Evolutionary conservation across 2,113 vertebrate genomes (phyloP).

Genomic region (Odontophorus gujanensis): DNA sequence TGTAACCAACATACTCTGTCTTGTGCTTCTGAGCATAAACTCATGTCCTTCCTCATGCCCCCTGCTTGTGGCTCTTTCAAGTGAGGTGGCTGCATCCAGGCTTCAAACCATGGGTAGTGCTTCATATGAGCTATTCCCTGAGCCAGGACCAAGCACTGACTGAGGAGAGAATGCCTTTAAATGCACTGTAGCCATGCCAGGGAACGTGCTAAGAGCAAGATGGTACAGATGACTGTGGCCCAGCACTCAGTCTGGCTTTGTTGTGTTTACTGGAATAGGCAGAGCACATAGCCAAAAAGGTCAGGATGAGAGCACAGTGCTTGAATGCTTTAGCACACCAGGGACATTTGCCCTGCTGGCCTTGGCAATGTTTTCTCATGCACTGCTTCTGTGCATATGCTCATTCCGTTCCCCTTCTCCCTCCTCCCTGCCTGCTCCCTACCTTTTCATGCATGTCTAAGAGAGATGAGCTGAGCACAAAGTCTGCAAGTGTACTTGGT

Average conservation of each 20-base stretch:
- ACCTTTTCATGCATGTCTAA: neutral
- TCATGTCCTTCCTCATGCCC: neutral
- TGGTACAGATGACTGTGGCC: neutral
- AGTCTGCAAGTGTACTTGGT: neutral
- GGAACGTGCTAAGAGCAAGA: neutral
- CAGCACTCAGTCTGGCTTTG: neutral
- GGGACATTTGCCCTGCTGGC: conserved; percentile 29
- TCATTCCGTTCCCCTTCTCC: neutral
- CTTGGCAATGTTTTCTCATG: conserved; percentile 39
- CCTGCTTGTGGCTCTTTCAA: neutral
- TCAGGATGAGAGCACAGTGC: conserved; percentile 21
- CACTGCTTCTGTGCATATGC: neutral
- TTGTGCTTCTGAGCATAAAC: neutral
- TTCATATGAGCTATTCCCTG: neutral
- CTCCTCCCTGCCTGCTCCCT: neutral
- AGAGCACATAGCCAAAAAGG: neutral
- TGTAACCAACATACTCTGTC: neutral
- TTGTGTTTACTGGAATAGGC: conserved; percentile 26
- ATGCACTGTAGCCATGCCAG: neutral
- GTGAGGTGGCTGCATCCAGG: neutral
- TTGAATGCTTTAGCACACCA: conserved; percentile 4
- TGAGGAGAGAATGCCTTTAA: neutral
- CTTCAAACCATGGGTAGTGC: neutral
- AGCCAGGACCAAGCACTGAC: neutral
- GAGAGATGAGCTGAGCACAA: neutral